Conservation (phyloP, 2,797 vertebrate genomes). For the Semaprochilodus insignis region DNA sequence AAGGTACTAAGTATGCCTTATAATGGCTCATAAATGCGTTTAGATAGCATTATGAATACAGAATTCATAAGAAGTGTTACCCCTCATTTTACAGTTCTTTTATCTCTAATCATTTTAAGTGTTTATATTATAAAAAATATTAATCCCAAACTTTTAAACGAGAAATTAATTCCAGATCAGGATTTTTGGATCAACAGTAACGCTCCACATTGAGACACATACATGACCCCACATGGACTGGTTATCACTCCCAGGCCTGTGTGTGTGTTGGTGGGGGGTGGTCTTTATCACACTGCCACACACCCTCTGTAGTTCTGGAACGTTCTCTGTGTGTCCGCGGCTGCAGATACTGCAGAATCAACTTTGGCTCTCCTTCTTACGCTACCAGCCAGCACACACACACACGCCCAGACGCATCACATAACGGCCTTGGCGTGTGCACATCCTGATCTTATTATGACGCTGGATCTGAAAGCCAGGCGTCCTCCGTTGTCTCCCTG, state of each 20-base stretch:
- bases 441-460: not conserved
- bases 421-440: not conserved
- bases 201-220: conserved; percentile 18
- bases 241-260: conserved; percentile 19
- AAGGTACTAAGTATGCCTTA: no score
- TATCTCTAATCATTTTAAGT: no score
- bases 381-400: not conserved
- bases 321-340: not conserved
- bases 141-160: no score
- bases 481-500: not conserved
- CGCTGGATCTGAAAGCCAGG: not conserved
- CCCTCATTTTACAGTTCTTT: no score
- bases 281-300: conserved; percentile 17
- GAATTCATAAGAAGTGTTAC: no score
- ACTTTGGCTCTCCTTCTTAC: not conserved
- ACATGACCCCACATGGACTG: not conserved
- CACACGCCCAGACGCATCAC: not conserved
- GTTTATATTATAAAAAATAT: no score
- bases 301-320: not conserved
- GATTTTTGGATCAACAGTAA: no score
- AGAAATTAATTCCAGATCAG: no score
- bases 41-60: no score
- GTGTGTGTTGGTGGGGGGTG: not conserved
- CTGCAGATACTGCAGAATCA: conserved; percentile 3
- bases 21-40: no score